These are phyloP conservation scores for Amphipyra tragopoginis DNA, from an alignment of 2,888 invertebrate species.

Conservation along the genomic window DNA sequence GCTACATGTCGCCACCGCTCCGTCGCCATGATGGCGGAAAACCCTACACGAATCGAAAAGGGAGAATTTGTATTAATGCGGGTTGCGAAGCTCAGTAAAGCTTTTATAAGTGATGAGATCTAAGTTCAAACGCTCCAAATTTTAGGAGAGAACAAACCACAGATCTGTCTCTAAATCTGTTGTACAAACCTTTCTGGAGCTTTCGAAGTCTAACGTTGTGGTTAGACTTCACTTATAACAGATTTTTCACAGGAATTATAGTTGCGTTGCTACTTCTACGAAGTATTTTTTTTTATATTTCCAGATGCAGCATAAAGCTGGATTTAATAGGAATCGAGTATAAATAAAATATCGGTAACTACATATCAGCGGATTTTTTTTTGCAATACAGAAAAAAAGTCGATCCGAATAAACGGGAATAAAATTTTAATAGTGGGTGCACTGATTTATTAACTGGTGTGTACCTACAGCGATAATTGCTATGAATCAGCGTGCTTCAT, in stretches of 20 bases:
- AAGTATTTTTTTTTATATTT: constrained; percentile 1
- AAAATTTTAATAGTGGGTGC: not conserved
- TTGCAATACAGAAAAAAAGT: constrained; percentile 8
- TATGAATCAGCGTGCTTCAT: too few relatives aligned
- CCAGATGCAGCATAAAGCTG: constrained; percentile 2
- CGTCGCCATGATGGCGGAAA: constrained; percentile 6
- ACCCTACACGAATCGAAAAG: constrained; percentile 65
- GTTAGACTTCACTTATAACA: constrained; percentile 14
- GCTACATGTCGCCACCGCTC: constrained; percentile 47
- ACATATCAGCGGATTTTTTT: constrained; percentile 13
- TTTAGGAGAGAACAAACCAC: too few relatives aligned
- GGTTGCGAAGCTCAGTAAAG: constrained; percentile 52
- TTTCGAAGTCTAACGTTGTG: constrained; percentile 19
- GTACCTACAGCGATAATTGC: too few relatives aligned
- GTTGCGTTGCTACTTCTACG: not conserved
- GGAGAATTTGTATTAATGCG: constrained; percentile 68
- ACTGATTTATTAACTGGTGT: too few relatives aligned
- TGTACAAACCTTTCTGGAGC: constrained; percentile 13
- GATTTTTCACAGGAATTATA: constrained; percentile 1
- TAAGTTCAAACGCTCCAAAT: constrained; percentile 43
- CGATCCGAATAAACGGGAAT: not conserved
- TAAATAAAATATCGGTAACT: constrained; percentile 17
- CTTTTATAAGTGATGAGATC: constrained; percentile 55
- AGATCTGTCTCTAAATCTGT: too few relatives aligned
- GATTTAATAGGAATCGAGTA: not conserved